Conservation (phyloP, 2,797 vertebrate genomes). For the Epinephelus coioides region DNA sequence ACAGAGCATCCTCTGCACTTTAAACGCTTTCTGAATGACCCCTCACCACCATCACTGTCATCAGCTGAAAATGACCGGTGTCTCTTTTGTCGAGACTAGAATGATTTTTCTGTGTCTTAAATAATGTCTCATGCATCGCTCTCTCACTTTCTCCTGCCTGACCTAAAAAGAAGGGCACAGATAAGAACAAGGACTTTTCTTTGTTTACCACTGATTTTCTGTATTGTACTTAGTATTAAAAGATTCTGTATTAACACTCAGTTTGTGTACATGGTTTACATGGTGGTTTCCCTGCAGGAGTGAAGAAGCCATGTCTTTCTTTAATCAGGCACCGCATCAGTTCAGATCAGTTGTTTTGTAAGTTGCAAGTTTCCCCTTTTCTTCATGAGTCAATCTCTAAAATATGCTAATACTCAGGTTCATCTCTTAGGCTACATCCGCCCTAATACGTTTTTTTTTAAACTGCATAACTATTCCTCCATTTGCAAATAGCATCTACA, state of each 20-base stretch:
- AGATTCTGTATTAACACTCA: slow-evolving; percentile 72
- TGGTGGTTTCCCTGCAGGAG: slow-evolving; percentile 8
- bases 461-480: too few relatives aligned
- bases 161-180: slow-evolving; percentile 53
- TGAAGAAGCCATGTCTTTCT: neutral
- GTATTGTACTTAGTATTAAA: slow-evolving; percentile 85
- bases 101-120: slow-evolving; percentile 74
- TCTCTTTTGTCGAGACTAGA: slow-evolving; percentile 71
- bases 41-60: slow-evolving; percentile 50
- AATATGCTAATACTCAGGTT: too few relatives aligned
- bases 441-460: too few relatives aligned
- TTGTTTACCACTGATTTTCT: slow-evolving; percentile 79
- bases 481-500: too few relatives aligned
- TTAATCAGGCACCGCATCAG: slow-evolving; percentile 2
- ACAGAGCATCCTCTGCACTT: slow-evolving; percentile 70
- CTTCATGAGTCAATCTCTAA: neutral
- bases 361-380: neutral
- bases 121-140: slow-evolving; percentile 54
- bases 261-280: slow-evolving; percentile 31
- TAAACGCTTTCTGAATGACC: slow-evolving; percentile 67
- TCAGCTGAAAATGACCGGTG: slow-evolving; percentile 64
- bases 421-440: too few relatives aligned
- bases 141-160: slow-evolving; percentile 60
- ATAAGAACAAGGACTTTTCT: slow-evolving; percentile 62
- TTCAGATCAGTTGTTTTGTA: slow-evolving; percentile 2